These are phyloP conservation scores for Entomyzon cyanotis DNA, from an alignment of 2,113 vertebrate species.

Conservation along the genomic window DNA sequence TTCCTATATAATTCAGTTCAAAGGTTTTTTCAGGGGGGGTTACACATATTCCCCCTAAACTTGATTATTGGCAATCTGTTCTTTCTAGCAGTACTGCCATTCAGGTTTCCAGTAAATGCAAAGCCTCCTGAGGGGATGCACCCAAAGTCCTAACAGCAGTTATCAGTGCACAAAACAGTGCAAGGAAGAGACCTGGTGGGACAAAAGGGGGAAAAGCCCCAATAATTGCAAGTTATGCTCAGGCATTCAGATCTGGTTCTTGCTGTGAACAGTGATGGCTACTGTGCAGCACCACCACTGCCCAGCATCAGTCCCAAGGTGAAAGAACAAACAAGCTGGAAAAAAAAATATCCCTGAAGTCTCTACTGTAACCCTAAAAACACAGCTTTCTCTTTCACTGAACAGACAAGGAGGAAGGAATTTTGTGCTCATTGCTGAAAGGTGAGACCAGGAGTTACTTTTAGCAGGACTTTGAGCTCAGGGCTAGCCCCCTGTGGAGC, in stretches of 20 bases:
- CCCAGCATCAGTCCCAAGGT: not conserved
- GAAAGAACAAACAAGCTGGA: not conserved
- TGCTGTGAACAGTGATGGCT: not conserved
- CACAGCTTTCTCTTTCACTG: not conserved
- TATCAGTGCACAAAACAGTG: not conserved
- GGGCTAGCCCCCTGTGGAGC: not conserved
- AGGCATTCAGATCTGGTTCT: not conserved
- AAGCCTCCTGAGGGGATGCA: not conserved
- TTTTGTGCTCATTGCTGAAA: not conserved
- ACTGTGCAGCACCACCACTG: not conserved
- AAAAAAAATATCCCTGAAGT: not conserved
- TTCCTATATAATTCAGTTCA: not conserved
- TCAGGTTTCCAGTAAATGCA: not conserved
- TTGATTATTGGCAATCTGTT: fast-evolving
- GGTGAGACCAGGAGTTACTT: not conserved
- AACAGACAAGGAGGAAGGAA: not conserved
- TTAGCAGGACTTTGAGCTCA: not conserved
- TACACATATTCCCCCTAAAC: not conserved
- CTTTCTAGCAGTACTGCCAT: not conserved
- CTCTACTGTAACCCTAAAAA: not conserved
- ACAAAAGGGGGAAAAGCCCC: fast-evolving
- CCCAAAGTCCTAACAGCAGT: not conserved
- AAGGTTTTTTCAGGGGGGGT: not conserved
- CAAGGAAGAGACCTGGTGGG: not conserved
- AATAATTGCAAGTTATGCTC: not conserved